Evolutionary conservation across 1,140 invertebrate genomes (phyloP).

Genomic region (Drosophila ananassae): DNA sequence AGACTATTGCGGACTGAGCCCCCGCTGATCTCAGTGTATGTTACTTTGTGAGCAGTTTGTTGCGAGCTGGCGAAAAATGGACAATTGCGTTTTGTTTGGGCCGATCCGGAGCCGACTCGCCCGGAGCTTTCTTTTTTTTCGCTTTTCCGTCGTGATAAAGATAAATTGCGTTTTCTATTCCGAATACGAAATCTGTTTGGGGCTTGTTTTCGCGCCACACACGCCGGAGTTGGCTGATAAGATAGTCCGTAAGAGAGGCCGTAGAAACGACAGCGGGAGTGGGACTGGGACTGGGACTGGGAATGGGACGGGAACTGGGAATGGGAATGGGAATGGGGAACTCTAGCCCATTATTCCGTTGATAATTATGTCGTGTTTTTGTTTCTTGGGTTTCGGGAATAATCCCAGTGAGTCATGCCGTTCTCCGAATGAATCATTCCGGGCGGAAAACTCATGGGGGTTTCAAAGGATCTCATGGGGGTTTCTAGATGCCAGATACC

Average conservation of each 20-base stretch:
- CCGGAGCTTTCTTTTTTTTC: conserved; percentile 2
- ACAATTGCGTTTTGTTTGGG: conserved; percentile 3
- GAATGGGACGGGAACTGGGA: background rate
- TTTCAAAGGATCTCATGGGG: background rate
- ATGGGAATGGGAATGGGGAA: background rate
- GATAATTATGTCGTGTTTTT: conserved; percentile 23
- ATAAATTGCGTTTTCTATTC: conserved; percentile 25
- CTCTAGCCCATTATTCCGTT: too few species aligned
- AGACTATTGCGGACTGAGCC: conserved; percentile 20
- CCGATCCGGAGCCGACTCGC: background rate
- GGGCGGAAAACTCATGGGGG: background rate
- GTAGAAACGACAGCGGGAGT: background rate
- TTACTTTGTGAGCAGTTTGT: conserved; percentile 12
- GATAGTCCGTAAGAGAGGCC: conserved; percentile 26
- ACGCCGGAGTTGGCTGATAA: conserved; percentile 19
- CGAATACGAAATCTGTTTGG: background rate
- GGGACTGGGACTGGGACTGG: background rate
- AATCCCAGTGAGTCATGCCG: conserved; percentile 39
- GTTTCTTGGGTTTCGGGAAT: conserved; percentile 10
- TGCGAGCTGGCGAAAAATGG: background rate
- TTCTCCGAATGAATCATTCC: conserved; percentile 26
- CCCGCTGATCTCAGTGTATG: background rate
- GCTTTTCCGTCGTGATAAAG: conserved; percentile 11
- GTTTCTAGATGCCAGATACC: background rate
- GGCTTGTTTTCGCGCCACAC: conserved; percentile 28